Evolutionary conservation across 2,113 vertebrate genomes (phyloP).

Genomic region (Merops nubicus): DNA sequence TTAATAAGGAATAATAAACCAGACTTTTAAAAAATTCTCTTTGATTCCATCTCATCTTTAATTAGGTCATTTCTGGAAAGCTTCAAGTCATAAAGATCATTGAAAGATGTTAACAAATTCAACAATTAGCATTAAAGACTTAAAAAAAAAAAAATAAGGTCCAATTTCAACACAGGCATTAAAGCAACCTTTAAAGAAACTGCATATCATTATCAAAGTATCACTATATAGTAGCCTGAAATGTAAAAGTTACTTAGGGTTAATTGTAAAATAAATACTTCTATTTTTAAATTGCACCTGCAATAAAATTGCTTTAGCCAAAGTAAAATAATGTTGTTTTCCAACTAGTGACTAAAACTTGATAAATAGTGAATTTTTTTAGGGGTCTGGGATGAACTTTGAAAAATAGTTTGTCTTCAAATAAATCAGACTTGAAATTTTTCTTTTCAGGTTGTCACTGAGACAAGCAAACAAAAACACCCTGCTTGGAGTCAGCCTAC

Average conservation of each 20-base stretch:
- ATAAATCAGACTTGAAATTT: not conserved
- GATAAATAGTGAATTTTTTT: not conserved
- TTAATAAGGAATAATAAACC: conserved; percentile 30
- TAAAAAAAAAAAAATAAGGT: not conserved
- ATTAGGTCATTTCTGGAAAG: conserved; percentile 33
- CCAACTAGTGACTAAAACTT: not conserved
- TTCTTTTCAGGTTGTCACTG: not conserved
- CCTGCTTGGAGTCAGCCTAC: not conserved
- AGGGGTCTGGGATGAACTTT: not conserved
- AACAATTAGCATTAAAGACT: not conserved
- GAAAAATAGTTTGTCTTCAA: not conserved
- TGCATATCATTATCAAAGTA: not conserved
- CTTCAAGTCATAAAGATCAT: conserved; percentile 20
- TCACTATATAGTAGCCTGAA: not conserved
- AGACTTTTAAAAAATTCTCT: not conserved
- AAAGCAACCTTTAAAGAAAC: not conserved
- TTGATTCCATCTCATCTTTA: not conserved
- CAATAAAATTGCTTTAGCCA: not conserved
- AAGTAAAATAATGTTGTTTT: not conserved
- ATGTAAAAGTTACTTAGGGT: not conserved
- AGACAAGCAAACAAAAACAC: not conserved
- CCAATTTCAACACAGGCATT: not conserved
- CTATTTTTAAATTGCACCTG: not conserved
- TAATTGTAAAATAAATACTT: not conserved
- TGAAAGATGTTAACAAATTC: not conserved